These are phyloP conservation scores for Selene dorsalis DNA, from an alignment of 2,797 vertebrate species.

Conservation along the genomic window DNA sequence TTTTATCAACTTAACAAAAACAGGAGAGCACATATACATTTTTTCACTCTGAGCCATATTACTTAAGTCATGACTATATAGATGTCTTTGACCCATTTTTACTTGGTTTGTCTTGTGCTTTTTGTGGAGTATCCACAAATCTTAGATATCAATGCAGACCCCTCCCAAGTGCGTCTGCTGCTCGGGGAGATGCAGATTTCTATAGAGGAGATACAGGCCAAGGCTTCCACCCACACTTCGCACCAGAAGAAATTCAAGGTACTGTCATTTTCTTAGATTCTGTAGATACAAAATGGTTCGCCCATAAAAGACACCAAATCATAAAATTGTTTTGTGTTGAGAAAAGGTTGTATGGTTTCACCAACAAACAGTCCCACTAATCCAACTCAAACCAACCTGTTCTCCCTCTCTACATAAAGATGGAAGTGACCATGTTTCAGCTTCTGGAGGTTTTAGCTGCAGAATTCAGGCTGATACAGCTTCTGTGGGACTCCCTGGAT, in stretches of 20 bases:
- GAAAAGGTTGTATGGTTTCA: background rate
- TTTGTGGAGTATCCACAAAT: conserved; percentile 85
- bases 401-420: conserved; percentile 68
- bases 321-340: background rate
- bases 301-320: background rate
- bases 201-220: conserved; percentile 85
- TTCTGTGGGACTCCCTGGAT: conserved; percentile 88
- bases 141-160: conserved; percentile 84
- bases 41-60: conserved; percentile 3
- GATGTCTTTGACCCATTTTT: background rate
- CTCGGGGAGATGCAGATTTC: conserved; percentile 82
- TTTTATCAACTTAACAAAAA: background rate
- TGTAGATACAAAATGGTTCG: background rate
- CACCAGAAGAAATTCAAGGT: conserved; percentile 93
- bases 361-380: background rate
- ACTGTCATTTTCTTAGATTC: background rate
- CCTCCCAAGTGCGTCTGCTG: conserved; percentile 76
- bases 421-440: conserved; percentile 88
- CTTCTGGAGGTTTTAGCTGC: conserved; percentile 83
- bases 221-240: conserved; percentile 84
- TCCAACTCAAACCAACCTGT: background rate
- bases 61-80: background rate
- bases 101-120: conserved; percentile 5
- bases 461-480: conserved; percentile 85
- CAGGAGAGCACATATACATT: background rate